A percentile compares a stretch with the other conserved stretches of the same genome.
Evolutionary conservation across 2,113 vertebrate species (phyloP).

Genomic region (Spheniscus mendiculus): DNA sequence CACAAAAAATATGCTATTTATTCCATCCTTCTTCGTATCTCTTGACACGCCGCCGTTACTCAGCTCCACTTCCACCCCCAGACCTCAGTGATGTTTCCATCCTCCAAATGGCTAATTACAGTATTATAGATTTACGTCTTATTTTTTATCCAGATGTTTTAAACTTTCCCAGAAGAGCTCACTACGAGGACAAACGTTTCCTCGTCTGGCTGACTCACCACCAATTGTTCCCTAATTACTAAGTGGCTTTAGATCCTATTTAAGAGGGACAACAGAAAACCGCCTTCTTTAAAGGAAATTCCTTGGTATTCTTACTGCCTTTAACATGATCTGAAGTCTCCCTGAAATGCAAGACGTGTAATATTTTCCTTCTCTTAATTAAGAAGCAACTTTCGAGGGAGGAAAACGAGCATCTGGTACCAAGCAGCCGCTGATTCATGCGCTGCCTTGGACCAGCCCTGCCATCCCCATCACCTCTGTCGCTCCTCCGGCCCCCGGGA

Average conservation of each 20-base stretch:
- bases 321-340: not conserved
- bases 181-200: not conserved
- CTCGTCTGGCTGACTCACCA: not conserved
- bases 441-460: not conserved
- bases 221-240: constrained; percentile 10
- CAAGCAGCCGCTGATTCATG: not conserved
- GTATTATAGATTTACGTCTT: not conserved
- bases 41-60: fast-evolving
- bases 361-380: not conserved
- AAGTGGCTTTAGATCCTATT: not conserved
- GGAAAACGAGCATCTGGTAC: not conserved
- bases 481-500: not conserved
- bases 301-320: not conserved
- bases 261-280: not conserved
- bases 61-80: not conserved
- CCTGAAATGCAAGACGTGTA: not conserved
- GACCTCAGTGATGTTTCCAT: not conserved
- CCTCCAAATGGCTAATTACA: not conserved
- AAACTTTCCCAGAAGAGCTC: not conserved
- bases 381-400: not conserved
- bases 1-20: fast-evolving
- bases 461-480: not conserved
- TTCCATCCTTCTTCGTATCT: not conserved
- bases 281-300: not conserved
- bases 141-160: not conserved